Percentiles rank a stretch among this genome's conserved stretches.
phyloP scores from a whole-genome alignment of 2,888 invertebrate species.

The Campoplex nolae region DNA sequence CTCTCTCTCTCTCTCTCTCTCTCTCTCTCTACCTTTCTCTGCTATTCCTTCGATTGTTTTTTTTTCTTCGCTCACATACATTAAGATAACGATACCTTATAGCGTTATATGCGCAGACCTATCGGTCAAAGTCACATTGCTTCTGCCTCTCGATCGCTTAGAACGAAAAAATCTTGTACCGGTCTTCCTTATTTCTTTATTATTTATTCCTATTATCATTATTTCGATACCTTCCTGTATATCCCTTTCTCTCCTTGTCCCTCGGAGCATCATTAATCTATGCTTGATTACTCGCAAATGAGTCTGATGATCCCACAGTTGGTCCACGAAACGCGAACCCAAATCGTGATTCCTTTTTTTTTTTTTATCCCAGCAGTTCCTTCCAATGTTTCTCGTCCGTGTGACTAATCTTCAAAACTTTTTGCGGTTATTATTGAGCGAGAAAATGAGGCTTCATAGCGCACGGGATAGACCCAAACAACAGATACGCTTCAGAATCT shows the following conservation, averaged over 20 bases:
- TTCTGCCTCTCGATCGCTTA: conserved; percentile 71
- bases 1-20: conserved; percentile 57
- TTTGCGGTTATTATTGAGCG: background rate
- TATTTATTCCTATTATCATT: conserved; percentile 7
- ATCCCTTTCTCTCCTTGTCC: background rate
- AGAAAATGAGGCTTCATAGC: background rate
- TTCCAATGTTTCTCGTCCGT: background rate
- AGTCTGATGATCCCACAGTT: background rate
- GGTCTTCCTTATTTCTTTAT: conserved; percentile 53
- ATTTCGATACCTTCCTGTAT: background rate
- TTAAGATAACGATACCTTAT: conserved; percentile 75
- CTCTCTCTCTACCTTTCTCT: conserved; percentile 40
- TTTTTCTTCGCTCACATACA: conserved; percentile 71
- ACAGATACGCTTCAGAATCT: background rate
- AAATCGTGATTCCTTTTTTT: background rate
- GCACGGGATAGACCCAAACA: background rate
- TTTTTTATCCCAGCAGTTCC: background rate
- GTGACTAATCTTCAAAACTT: background rate
- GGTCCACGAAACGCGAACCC: conserved; percentile 1
- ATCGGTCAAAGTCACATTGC: conserved; percentile 81
- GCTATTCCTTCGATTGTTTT: conserved; percentile 72
- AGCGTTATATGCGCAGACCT: conserved; percentile 71
- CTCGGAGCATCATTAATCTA: conserved; percentile 19
- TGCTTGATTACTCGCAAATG: conserved; percentile 17
- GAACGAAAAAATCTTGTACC: conserved; percentile 69